Evolutionary conservation across 2,113 vertebrate genomes (phyloP).

Genomic region (Heterochromis multidens): DNA sequence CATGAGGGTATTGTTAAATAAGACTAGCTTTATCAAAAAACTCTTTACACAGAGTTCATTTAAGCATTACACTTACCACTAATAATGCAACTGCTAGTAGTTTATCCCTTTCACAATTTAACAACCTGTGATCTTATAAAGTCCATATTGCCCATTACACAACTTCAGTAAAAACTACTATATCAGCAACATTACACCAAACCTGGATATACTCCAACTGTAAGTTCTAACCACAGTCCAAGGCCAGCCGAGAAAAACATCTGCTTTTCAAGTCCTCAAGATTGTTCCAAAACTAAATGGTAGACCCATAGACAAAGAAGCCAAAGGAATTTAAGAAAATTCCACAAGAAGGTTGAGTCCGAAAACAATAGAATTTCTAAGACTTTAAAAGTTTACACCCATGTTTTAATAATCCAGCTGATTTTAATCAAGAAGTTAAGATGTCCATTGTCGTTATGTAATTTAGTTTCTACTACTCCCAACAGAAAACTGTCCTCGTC

Average conservation of each 20-base stretch:
- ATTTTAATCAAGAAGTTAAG: background rate
- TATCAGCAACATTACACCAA: conserved; percentile 13
- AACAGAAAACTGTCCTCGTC: background rate
- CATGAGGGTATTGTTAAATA: conserved; percentile 32
- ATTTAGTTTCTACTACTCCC: background rate
- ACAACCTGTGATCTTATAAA: background rate
- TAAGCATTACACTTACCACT: background rate
- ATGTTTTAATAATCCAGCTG: background rate
- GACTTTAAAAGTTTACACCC: background rate
- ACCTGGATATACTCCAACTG: conserved; percentile 10
- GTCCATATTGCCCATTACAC: background rate
- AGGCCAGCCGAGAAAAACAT: conserved; percentile 37
- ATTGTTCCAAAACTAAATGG: background rate
- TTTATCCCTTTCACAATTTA: background rate
- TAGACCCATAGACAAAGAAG: background rate
- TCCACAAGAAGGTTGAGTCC: background rate
- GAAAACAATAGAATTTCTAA: background rate
- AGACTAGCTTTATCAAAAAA: background rate
- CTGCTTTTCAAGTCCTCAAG: conserved; percentile 32
- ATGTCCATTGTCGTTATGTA: background rate
- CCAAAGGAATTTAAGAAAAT: background rate
- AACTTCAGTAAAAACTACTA: background rate
- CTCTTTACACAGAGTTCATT: background rate
- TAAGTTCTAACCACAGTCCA: background rate
- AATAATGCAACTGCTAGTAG: background rate